Base-by-base conservation (phyloP, 2,113 vertebrate species). In the Fregetta grallaria region DNA sequence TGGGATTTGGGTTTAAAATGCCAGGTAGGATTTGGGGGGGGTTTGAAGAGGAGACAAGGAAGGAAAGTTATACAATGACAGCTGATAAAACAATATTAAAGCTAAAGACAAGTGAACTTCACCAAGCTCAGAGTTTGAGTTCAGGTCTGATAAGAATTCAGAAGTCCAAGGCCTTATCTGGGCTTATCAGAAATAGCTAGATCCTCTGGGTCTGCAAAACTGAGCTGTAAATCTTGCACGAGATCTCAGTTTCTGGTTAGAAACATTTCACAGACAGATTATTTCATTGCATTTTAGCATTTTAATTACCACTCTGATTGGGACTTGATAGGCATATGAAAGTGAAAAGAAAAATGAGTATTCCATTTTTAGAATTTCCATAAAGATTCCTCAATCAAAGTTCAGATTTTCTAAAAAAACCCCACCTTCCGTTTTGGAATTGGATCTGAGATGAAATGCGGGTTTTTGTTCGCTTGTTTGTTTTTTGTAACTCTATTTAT, bases 221-320 rank as follows among this genome's bases (percentile, higher is more conserved):
- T 26, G 53, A 94, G 58, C 74, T 70, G 23, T 14, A 90, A 65
- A 76, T 61, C 77, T 93, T 90, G 49, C 45, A 87, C 49, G 58
- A 85, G 66, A 92, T 68, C 56, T 95, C 49, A 44, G 38, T 52
- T 88, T 82, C 84, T 90, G 34, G 61, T 76, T 76, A 61, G 70
- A 93, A 95, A 92, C 62, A 70, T 70, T 88, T 93, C 66, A 92
- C 45, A 84, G 66, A 68, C 26, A 70, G 62, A 75, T 82, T 56
- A 79, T 83, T 82, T 76, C 40, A 72, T 53, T 88, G 84, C 65
- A 77, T 86, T 91, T 94, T 53, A 91, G 65, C n/a, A 68, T 72
- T 91, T 93, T 85, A 93, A 92, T 95, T 89, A 75, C 36, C 70
- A 44, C 40, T 72, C 34, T 85, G 85, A 93, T 56, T 92, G 49